Percentiles rank a stretch among this genome's conserved stretches.
Evolutionary conservation across 2,888 invertebrate species (phyloP).

Genomic region (Kuschelorhynchus macadamiae): DNA sequence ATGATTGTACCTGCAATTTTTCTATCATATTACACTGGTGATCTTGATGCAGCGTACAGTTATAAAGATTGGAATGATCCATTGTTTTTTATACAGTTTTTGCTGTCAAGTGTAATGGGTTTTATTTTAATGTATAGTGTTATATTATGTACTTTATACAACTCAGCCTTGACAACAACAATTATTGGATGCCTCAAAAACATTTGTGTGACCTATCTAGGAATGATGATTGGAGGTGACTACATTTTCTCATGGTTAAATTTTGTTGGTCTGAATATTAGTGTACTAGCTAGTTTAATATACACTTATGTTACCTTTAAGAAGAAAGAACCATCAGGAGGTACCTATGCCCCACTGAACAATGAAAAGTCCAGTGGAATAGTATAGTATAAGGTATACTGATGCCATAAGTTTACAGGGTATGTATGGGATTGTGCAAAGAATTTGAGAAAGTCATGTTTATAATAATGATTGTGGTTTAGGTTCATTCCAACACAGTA

Average conservation of each 20-base stretch:
- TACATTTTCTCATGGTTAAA: conserved; percentile 96
- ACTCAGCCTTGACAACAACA: conserved; percentile 98
- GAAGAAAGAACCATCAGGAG: conserved; percentile 68
- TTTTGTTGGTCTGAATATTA: conserved; percentile 96
- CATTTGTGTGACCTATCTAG: conserved; percentile 96
- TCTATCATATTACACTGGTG: conserved; percentile 83
- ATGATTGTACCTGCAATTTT: conserved; percentile 84
- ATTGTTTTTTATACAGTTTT: conserved; percentile 85
- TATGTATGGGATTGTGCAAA: conserved; percentile 3
- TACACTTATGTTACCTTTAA: conserved; percentile 91
- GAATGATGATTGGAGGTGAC: conserved; percentile 98
- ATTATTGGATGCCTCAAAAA: conserved; percentile 99
- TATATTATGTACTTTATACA: conserved; percentile 94
- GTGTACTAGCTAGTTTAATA: conserved; percentile 87
- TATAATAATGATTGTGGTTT: too few species aligned
- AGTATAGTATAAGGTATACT: conserved; percentile 47
- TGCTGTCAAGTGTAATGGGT: conserved; percentile 95
- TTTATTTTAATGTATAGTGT: conserved; percentile 96
- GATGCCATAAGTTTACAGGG: conserved; percentile 25
- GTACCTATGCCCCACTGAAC: conserved; percentile 61
- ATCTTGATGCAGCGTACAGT: conserved; percentile 76
- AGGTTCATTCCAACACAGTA: too few species aligned
- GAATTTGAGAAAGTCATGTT: too few species aligned
- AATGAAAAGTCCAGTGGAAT: conserved; percentile 57
- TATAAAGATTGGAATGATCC: conserved; percentile 83